Evolutionary conservation across 2,113 vertebrate species (phyloP).

Genomic region (rabbit (Oryctolagus cuniculus)): mOryCun1.1 NC_091450.1:17955001-17955500

Average conservation of each 20-base stretch:
- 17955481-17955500: background rate
- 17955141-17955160: background rate
- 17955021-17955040: background rate
- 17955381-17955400: conserved; percentile 20
- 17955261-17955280: conserved; percentile 52
- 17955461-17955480: background rate
- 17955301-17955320: background rate
- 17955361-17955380: background rate
- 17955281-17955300: background rate
- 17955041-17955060: background rate
- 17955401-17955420: conserved; percentile 17
- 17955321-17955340: background rate
- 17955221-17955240: background rate
- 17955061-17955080: background rate
- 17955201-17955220: background rate
- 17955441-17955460: background rate
- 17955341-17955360: background rate
- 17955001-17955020: background rate
- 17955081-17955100: background rate
- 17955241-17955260: background rate
- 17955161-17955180: background rate
- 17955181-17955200: background rate
- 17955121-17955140: background rate
- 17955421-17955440: conserved; percentile 9
- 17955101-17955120: background rate